A percentile compares a stretch with the other conserved stretches of the same genome.
Evolutionary conservation across 2,797 vertebrate species (phyloP).

Genomic region (Orestias chungarensis): DNA sequence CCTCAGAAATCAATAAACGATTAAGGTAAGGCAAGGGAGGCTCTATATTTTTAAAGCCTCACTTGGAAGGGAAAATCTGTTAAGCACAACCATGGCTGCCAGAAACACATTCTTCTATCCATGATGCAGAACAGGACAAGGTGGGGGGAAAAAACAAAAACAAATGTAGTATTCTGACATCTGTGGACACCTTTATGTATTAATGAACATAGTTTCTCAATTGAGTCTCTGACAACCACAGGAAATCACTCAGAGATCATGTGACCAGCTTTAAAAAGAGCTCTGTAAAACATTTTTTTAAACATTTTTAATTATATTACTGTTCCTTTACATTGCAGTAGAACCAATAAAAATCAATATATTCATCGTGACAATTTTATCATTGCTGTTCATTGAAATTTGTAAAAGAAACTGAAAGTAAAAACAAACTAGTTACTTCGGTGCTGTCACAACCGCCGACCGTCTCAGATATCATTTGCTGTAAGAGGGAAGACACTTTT

Average conservation of each 20-base stretch:
- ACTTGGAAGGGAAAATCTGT: no score
- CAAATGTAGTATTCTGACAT: no score
- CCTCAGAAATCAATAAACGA: no score
- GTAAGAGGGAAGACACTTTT: not conserved
- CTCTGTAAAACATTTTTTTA: not conserved
- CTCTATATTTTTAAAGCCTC: no score
- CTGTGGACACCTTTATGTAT: not conserved
- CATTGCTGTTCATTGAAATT: conserved; percentile 2
- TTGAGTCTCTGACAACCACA: not conserved
- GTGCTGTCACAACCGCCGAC: fast-evolving
- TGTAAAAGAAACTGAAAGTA: conserved; percentile 34
- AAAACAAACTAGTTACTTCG: not conserved
- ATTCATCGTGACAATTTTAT: not conserved
- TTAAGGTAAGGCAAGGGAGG: no score
- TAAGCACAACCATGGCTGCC: no score
- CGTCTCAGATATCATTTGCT: fast-evolving
- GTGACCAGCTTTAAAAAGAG: not conserved
- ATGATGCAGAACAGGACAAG: no score
- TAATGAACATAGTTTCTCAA: not conserved
- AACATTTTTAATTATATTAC: not conserved
- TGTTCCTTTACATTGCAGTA: not conserved
- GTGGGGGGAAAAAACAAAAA: no score
- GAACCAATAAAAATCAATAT: not conserved
- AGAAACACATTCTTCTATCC: no score
- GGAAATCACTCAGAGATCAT: not conserved